Evolutionary conservation across 2,113 vertebrate genomes (phyloP).

Genomic region (Amia ocellicauda): DNA sequence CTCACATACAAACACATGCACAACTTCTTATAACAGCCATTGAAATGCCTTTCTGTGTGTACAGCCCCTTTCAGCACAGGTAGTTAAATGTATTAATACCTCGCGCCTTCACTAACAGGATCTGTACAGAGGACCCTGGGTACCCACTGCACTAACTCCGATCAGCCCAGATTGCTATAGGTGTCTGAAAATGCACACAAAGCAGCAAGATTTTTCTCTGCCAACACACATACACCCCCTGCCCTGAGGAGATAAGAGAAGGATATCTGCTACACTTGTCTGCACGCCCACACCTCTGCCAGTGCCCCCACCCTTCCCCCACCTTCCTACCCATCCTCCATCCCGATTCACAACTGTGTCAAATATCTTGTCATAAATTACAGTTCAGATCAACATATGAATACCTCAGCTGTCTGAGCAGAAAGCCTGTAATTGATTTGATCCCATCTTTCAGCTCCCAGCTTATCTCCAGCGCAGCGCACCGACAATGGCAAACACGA

Average conservation of each 20-base stretch:
- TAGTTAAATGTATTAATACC: not conserved
- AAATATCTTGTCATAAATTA: conserved; percentile 5
- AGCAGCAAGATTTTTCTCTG: not conserved
- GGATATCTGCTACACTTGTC: not conserved
- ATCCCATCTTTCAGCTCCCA: not conserved
- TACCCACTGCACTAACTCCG: not conserved
- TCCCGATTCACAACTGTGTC: not conserved
- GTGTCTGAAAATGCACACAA: not conserved
- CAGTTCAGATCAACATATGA: conserved; percentile 1
- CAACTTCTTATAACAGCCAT: not conserved
- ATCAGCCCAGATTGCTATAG: not conserved
- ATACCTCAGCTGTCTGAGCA: conserved; percentile 13
- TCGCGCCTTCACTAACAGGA: not conserved
- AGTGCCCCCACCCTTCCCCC: not conserved
- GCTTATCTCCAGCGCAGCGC: not conserved
- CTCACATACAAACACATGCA: too few species aligned
- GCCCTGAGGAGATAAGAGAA: not conserved
- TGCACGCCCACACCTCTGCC: too few species aligned
- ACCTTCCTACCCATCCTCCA: not conserved
- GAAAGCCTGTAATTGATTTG: conserved; percentile 18
- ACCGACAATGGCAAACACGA: not conserved
- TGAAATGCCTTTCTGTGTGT: not conserved
- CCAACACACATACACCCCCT: not conserved
- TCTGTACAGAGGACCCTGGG: not conserved
- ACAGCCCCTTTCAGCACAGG: not conserved